Evolutionary conservation across 2,888 invertebrate species (phyloP), one percentile per base, ranked within the genome.

Genomic region (Eulithis testata): DNA sequence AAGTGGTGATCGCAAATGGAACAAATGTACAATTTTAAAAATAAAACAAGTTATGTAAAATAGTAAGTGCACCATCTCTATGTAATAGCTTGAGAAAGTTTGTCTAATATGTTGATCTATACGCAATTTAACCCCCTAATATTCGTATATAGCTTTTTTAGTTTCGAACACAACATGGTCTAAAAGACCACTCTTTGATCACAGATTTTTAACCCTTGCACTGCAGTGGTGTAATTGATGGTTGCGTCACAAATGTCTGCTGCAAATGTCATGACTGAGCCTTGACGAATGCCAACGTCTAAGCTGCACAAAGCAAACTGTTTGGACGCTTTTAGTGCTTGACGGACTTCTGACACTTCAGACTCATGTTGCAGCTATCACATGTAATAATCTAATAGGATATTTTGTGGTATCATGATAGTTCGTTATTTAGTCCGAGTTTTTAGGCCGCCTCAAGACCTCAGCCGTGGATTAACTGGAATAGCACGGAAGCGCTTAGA

Each of bases 171-270:
- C 47, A 9, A 21, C 49, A 11, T 12, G 27, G 21, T 31, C 43
- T 40, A 58, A 50, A 43, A 44, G 6, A 44, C 14, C 49, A 14
- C 50, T 12, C 11, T 11, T 58, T 50, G 21, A 11, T n/a, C 50
- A 55, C 12, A 9, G n/a, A n/a, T 21, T 53, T 59, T 54, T 40
- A 43, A 36, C 36, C 31, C 21, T 49, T 50, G 53, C 57, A 61
- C n/a, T 52, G 66, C 68, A 58, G 70, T 57, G 49, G 57, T 54
- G 61, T 65, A 63, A 65, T 66, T 65, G 63, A 68, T 69, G 68
- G 68, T 63, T 57, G 65, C 63, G 63, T 47, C 64, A 37, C 54
- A 53, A 59, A 11, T 55, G 9, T 49, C 54, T 55, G 21, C 11
- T 49, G 61, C 54, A 43, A 21, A 21, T 47, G 55, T 51, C 65